A percentile compares a stretch with the other conserved stretches of the same genome.
Evolutionary conservation across 2,888 invertebrate genomes (phyloP).

Genomic region (Epirrhoe tristata): DNA sequence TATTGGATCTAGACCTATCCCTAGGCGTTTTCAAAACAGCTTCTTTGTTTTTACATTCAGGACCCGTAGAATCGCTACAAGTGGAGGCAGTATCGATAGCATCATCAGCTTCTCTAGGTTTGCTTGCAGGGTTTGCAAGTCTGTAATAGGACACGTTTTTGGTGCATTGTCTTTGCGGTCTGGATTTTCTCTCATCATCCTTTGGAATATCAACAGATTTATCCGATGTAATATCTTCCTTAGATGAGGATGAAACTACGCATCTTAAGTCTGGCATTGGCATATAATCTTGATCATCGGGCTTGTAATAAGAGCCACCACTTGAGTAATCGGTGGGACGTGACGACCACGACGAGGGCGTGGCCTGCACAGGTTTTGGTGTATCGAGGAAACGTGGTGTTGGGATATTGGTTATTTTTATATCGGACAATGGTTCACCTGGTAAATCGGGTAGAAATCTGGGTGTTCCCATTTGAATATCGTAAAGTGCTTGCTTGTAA

Average conservation of each 20-base stretch:
- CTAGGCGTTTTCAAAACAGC: conserved; percentile 45
- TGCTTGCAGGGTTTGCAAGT: conserved; percentile 46
- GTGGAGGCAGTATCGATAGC: conserved; percentile 52
- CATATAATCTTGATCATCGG: conserved; percentile 85
- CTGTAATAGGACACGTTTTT: conserved; percentile 78
- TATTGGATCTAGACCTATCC: conserved; percentile 47
- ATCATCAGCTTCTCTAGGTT: conserved; percentile 52
- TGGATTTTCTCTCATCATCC: conserved; percentile 50
- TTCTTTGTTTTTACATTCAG: conserved; percentile 48
- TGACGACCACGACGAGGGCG: conserved; percentile 77
- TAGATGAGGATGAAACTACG: conserved; percentile 55
- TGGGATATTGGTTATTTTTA: conserved; percentile 85
- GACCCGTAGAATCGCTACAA: conserved; percentile 58
- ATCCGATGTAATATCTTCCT: conserved; percentile 46
- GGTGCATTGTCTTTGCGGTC: conserved; percentile 76
- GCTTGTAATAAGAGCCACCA: conserved; percentile 87
- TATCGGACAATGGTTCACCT: conserved; percentile 77
- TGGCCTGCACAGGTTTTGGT: conserved; percentile 65
- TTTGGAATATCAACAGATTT: conserved; percentile 42
- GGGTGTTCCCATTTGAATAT: conserved; percentile 84
- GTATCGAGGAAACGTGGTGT: conserved; percentile 84
- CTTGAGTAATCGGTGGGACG: conserved; percentile 86
- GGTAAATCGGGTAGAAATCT: conserved; percentile 79
- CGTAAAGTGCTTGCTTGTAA: conserved; percentile 80
- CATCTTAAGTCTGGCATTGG: conserved; percentile 62